Evolutionary conservation across 2,888 invertebrate genomes (phyloP), one percentile per base, ranked within the genome.

Genomic region (Geophilus truncorum): DNA sequence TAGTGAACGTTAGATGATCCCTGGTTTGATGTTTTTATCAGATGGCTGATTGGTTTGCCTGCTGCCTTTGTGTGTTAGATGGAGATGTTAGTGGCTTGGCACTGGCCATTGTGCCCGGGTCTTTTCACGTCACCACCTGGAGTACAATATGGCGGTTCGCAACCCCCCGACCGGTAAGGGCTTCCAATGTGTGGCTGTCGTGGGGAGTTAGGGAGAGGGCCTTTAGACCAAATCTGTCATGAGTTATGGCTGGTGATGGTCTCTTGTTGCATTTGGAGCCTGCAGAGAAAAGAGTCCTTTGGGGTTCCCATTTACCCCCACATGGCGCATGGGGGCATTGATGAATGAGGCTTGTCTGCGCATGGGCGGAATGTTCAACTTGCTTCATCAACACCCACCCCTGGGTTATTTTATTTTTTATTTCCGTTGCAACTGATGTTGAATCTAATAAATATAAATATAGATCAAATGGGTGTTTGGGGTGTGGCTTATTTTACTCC

Each of bases 31-130:
- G 57, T 62, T 62, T 62, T 62, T 62, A 62, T 62, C 57, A 62
- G 57, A 62, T 62, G 57, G 57, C 57, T 62, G 57, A 62, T 62
- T 62, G 57, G 57, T 62, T 62, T 23, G 57, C 57, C 23, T 23
- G 57, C 57, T 62, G 57, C 57, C 57, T 62, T 62, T 62, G 57
- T 62, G 57, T 18, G 57, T 62, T 23, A 0, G 57, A 62, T 62
- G 57, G 57, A 62, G 57, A 62, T 62, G 57, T 62, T 62, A 62
- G 57, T 62, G 57, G 57, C 57, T 62, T 62, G 57, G 57, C 57
- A 62, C 57, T 62, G 57, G 57, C 57, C 57, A 62, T 62, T 62
- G 57, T 62, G 57, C 21, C 57, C 57, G 23, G 21, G 21, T 62
- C 57, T 62, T 23, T 62, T 62, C 57, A 62, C 57, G 57, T 62